Evolutionary conservation across 2,113 vertebrate species (phyloP).

Genomic region (Oreotragus oreotragus): DNA sequence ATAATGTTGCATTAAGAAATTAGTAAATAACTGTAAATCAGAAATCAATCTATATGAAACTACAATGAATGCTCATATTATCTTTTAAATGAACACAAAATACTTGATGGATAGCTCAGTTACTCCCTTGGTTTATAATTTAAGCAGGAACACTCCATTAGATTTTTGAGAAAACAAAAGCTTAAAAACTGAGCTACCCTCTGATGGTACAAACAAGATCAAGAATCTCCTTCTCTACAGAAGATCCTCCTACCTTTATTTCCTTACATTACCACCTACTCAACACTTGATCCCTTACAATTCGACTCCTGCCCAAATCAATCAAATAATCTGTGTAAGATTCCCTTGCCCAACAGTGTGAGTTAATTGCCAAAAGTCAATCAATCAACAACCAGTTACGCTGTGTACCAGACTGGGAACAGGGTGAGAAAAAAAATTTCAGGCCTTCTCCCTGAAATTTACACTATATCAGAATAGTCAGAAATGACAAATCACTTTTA

Average conservation of each 20-base stretch:
- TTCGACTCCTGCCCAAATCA: background rate
- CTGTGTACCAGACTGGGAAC: background rate
- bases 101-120: background rate
- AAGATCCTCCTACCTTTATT: background rate
- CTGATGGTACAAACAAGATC: background rate
- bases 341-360: background rate
- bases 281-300: background rate
- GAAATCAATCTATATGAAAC: background rate
- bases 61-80: background rate
- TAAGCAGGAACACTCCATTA: background rate
- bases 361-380: background rate
- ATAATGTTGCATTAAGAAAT: background rate
- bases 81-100: background rate
- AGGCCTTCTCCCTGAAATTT: background rate
- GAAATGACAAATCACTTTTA: background rate
- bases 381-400: background rate
- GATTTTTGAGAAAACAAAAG: slow-evolving; percentile 12
- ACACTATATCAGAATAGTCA: background rate
- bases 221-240: background rate
- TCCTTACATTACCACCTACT: background rate
- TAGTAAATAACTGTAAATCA: background rate
- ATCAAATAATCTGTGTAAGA: background rate
- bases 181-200: background rate
- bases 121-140: background rate
- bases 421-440: slow-evolving; percentile 1